Base-by-base conservation (phyloP, 2,113 vertebrate species). In the Illadopsis cleaveri region DNA sequence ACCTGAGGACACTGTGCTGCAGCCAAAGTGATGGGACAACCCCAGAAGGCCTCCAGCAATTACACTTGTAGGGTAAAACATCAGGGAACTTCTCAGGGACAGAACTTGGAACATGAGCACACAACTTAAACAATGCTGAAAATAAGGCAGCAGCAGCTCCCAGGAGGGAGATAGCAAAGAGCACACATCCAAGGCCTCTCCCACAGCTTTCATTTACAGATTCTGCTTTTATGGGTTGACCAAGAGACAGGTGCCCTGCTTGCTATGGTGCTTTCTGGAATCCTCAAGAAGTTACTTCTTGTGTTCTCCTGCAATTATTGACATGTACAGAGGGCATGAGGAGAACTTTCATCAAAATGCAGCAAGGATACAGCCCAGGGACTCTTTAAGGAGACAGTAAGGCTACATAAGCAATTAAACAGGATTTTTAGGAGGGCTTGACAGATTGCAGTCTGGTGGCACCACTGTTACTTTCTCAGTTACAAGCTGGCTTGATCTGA, bases 401-500 rank as follows among this genome's bases (percentile, higher is more conserved):
- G 65, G 65, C 61, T 82, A 51, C 64, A 86, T 35, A 75, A 77
- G 56, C 27, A 91, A 70, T 42, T 48, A 68, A 86, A 93, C 37
- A 45, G 62, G 45, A 16, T 65, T 96, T 90, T 88, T 75, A 30
- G 47, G 64, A 89, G 45, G 50, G 28, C 16, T 69, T 91, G 89
- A 82, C 54, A 94, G 65, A 94, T 84, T 96, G 88, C 68, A 60
- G 50, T 79, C 66, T 96, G 50, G 37, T 95, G 54, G 42, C 72
- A 93, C 51, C 51, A 82, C 79, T 81, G 61, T 60, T 83, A 27
- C 54, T 61, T 60, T 89, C 65, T 86, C 76, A 58, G 61, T 45
- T 57, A 79, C 68, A 93, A 79, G 30, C 38, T 94, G 54, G 53
- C 61, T 94, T 82, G 42, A 73, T 94, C 65, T 73, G 84, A 89